phyloP scores from a whole-genome alignment of 2,797 vertebrate species.

The Alca torda region DNA sequence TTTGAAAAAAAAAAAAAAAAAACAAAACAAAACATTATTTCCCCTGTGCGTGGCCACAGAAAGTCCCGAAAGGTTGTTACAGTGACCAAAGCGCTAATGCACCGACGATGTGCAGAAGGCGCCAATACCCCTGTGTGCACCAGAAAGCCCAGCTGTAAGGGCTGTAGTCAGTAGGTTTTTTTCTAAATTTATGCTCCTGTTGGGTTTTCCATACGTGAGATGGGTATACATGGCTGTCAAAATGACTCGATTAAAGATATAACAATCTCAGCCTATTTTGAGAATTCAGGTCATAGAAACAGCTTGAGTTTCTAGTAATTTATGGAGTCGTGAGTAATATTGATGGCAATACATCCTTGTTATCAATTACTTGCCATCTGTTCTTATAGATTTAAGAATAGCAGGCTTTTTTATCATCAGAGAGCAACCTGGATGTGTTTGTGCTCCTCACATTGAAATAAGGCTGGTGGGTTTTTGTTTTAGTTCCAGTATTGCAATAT shows the following conservation, averaged over 20 bases:
- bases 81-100: not conserved
- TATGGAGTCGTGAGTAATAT: conserved; percentile 44
- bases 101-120: no score
- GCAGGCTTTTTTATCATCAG: not conserved
- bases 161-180: not conserved
- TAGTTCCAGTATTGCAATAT: not conserved
- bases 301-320: conserved; percentile 59
- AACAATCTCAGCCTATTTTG: conserved; percentile 8
- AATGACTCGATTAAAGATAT: not conserved
- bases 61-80: not conserved
- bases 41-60: no score
- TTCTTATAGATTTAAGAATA: not conserved
- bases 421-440: not conserved
- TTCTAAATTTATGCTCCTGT: not conserved
- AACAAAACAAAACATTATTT: not conserved
- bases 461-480: not conserved
- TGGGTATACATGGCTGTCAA: not conserved
- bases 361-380: conserved; percentile 62
- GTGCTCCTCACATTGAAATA: not conserved
- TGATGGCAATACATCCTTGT: conserved; percentile 38
- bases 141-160: not conserved
- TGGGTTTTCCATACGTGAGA: not conserved
- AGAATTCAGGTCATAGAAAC: conserved; percentile 6
- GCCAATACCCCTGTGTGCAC: not conserved
- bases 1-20: not conserved